These are phyloP conservation scores for Zelostemma sp. DNA, from an alignment of 1,140 invertebrate genomes.

Conservation along the genomic window DNA sequence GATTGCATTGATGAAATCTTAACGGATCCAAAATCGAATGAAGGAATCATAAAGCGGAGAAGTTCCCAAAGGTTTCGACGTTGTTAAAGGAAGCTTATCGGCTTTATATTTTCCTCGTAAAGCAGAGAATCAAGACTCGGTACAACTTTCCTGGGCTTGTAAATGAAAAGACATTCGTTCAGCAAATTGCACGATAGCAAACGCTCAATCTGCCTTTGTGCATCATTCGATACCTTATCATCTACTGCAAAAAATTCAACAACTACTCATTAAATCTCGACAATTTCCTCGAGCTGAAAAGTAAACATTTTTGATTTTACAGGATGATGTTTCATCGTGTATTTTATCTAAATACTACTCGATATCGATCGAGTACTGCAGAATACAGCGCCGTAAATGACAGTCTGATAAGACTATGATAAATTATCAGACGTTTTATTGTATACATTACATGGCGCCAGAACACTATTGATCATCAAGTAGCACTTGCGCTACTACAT, in stretches of 20 bases:
- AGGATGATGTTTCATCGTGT: neutral
- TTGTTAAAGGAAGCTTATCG: constrained; percentile 38
- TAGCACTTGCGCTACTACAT: neutral
- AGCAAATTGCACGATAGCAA: constrained; percentile 25
- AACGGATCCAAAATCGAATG: constrained; percentile 8
- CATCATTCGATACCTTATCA: constrained; percentile 14
- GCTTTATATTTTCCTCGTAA: constrained; percentile 30
- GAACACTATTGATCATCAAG: constrained; percentile 7
- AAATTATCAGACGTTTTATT: constrained; percentile 24
- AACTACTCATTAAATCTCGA: too few relatives aligned
- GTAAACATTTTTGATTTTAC: neutral
- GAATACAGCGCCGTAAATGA: neutral
- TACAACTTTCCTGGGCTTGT: constrained; percentile 27
- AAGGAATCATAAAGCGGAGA: constrained; percentile 15
- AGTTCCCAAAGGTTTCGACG: constrained; percentile 25
- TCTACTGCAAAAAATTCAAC: constrained; percentile 10
- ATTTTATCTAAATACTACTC: neutral
- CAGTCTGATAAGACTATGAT: constrained; percentile 23
- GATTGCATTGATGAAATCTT: constrained; percentile 9
- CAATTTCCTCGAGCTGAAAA: neutral
- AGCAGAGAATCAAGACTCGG: constrained; percentile 18
- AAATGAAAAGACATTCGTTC: constrained; percentile 25
- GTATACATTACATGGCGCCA: neutral
- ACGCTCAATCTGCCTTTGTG: constrained; percentile 22
- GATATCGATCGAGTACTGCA: neutral